phyloP scores from a whole-genome alignment of 2,113 vertebrate species.

The Panthera leo region DNA sequence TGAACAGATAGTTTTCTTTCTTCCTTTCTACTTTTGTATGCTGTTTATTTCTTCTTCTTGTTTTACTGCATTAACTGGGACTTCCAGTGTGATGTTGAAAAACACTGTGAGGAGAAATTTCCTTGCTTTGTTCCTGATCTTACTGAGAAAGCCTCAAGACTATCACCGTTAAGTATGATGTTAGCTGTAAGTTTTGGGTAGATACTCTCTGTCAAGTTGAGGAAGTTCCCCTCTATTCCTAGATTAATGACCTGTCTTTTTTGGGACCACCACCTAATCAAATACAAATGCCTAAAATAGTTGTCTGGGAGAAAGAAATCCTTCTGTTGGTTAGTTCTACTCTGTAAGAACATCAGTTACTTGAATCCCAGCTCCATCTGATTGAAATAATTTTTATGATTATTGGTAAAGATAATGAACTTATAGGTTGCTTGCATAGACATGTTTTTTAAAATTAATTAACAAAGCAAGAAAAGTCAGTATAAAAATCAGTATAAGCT shows the following conservation, averaged over 20 bases:
- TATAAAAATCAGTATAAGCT: not conserved
- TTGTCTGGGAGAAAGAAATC: not conserved
- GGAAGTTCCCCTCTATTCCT: not conserved
- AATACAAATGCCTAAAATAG: not conserved
- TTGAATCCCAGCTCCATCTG: not conserved
- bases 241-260: not conserved
- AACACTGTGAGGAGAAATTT: not conserved
- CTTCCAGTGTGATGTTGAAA: not conserved
- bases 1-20: not conserved
- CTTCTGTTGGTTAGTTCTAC: not conserved
- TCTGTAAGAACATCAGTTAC: not conserved
- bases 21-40: not conserved
- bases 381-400: not conserved
- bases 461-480: not conserved
- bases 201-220: not conserved
- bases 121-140: not conserved
- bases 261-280: not conserved
- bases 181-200: not conserved
- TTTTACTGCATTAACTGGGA: not conserved
- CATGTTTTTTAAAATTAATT: not conserved
- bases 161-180: not conserved
- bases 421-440: not conserved
- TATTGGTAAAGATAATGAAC: not conserved
- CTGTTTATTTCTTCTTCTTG: not conserved
- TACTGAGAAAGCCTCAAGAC: not conserved